Percentiles rank a stretch among this genome's conserved stretches.
Conservation (phyloP, 2,888 invertebrate genomes). For the Eledona agricola region DNA sequence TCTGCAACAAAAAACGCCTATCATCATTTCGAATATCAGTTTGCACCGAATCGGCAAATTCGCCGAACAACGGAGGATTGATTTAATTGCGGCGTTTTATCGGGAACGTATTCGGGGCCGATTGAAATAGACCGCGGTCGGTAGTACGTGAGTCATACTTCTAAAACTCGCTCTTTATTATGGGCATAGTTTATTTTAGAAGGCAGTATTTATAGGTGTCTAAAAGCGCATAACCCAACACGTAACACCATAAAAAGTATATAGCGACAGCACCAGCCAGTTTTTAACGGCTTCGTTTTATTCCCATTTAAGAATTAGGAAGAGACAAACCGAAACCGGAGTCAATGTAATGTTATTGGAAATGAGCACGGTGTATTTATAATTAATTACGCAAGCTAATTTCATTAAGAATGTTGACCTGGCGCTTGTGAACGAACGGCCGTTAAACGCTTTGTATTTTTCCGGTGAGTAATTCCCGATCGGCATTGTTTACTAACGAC, state of each 20-base stretch:
- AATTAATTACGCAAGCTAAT: conserved; percentile 22
- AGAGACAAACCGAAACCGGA: conserved; percentile 12
- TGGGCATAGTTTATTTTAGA: conserved; percentile 33
- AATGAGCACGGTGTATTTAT: not conserved
- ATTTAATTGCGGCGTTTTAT: conserved; percentile 20
- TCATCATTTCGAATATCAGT: no score
- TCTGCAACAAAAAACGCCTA: conserved; percentile 68
- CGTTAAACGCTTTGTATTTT: conserved; percentile 8
- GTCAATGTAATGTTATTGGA: conserved; percentile 13
- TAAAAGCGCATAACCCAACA: conserved; percentile 16
- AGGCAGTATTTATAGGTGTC: conserved; percentile 21
- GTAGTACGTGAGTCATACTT: conserved; percentile 33
- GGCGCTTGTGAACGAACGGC: conserved; percentile 4
- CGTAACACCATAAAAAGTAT: conserved; percentile 15
- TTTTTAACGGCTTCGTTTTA: conserved; percentile 9
- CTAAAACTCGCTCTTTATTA: conserved; percentile 33
- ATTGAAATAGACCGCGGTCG: conserved; percentile 22
- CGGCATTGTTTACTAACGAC: conserved; percentile 27
- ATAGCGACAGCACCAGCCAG: conserved; percentile 8
- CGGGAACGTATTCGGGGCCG: conserved; percentile 26
- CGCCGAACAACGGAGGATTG: no score
- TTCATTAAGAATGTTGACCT: conserved; percentile 24
- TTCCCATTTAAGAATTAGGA: conserved; percentile 12
- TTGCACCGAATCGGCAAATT: not conserved
- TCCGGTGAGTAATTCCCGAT: conserved; percentile 21